These are phyloP conservation scores for Plodia interpunctella DNA, from an alignment of 1,140 invertebrate species.

Conservation along the genomic window DNA sequence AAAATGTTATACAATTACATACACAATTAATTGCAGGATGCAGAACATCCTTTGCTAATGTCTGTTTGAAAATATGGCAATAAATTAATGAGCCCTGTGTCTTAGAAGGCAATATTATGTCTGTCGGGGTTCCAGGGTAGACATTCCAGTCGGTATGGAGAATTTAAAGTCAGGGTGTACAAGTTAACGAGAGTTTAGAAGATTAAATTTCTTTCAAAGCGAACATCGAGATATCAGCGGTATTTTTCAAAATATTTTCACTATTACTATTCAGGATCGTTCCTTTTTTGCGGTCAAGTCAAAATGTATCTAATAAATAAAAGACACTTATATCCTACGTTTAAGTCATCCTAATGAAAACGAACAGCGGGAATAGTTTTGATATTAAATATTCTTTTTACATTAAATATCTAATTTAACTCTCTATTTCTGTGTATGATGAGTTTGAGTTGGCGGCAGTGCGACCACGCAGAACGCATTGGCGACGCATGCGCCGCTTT, in stretches of 20 bases:
- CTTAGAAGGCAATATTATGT: constrained; percentile 12
- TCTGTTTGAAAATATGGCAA: neutral
- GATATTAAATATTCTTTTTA: no score
- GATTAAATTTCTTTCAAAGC: neutral
- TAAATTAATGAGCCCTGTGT: constrained; percentile 4
- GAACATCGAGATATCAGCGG: no score
- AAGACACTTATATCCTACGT: no score
- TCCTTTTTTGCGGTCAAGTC: no score
- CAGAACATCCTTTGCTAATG: neutral
- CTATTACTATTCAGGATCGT: no score
- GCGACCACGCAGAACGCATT: constrained; percentile 11
- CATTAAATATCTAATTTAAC: no score
- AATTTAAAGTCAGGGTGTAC: neutral
- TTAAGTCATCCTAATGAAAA: no score
- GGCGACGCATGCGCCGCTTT: constrained; percentile 23
- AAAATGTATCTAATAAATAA: no score
- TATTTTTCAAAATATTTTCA: no score
- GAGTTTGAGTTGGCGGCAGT: no score
- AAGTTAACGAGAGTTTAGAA: neutral
- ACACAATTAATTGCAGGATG: neutral
- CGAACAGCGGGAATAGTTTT: no score
- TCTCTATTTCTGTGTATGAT: no score
- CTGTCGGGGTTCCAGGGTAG: neutral
- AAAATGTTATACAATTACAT: neutral
- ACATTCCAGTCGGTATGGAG: neutral